Evolutionary conservation across 2,113 vertebrate genomes (phyloP).

Genomic region (Ia io): DNA sequence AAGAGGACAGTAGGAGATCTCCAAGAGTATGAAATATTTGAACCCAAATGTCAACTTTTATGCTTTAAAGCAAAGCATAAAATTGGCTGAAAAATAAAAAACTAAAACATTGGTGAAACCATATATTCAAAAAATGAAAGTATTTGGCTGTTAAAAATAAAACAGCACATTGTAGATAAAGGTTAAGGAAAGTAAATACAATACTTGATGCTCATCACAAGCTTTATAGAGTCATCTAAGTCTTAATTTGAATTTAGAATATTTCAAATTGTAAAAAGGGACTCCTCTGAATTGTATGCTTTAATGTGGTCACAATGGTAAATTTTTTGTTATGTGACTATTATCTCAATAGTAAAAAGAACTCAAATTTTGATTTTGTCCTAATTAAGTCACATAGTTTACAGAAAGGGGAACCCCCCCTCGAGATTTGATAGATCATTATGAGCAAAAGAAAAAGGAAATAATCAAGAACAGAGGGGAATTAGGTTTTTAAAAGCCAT

Average conservation of each 20-base stretch:
- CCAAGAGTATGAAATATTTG: slow-evolving; percentile 52
- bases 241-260: slow-evolving; percentile 20
- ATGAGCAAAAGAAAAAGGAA: slow-evolving; percentile 75
- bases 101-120: background rate
- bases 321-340: slow-evolving; percentile 4
- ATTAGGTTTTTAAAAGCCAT: slow-evolving; percentile 75
- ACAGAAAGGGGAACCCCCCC: background rate
- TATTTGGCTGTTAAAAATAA: slow-evolving; percentile 17
- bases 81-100: slow-evolving; percentile 49
- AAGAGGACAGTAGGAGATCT: background rate
- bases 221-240: background rate
- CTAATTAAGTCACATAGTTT: slow-evolving; percentile 72
- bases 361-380: slow-evolving; percentile 37
- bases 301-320: background rate
- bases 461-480: slow-evolving; percentile 78
- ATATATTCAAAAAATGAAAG: background rate
- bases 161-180: background rate
- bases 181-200: background rate
- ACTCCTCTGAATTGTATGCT: background rate
- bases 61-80: slow-evolving; percentile 43
- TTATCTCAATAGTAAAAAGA: slow-evolving; percentile 36
- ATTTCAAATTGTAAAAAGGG: slow-evolving; percentile 27
- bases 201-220: background rate
- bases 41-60: slow-evolving; percentile 59
- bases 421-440: slow-evolving; percentile 66